These are phyloP conservation scores for Trissolcus brochymenae DNA, from an alignment of 2,888 invertebrate genomes.

Conservation along the genomic window DNA sequence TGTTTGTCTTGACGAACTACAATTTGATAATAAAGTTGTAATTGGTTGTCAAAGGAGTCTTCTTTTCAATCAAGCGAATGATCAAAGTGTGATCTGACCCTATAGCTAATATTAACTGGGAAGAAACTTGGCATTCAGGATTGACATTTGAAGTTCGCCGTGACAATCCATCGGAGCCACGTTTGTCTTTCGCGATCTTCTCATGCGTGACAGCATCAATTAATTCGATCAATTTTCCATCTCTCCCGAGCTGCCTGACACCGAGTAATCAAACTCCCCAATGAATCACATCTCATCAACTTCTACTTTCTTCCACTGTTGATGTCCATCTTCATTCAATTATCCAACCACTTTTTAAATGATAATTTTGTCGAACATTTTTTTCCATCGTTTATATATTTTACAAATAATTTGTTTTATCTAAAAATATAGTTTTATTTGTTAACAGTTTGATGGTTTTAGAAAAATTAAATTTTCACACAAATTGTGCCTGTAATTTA, in stretches of 20 bases:
- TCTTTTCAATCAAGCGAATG: constrained; percentile 27
- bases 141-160: not conserved
- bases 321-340: not conserved
- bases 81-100: constrained; percentile 28
- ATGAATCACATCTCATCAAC: not conserved
- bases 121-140: constrained; percentile 27
- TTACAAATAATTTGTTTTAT: too few species aligned
- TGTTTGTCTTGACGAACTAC: too few species aligned
- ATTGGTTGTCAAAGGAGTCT: constrained; percentile 4
- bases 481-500: too few species aligned
- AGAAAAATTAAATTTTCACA: too few species aligned
- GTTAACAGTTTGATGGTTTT: too few species aligned
- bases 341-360: too few species aligned
- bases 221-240: constrained; percentile 12
- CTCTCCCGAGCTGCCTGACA: not conserved
- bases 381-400: too few species aligned
- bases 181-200: constrained; percentile 14
- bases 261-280: not conserved
- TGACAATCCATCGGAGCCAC: not conserved
- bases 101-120: constrained; percentile 28
- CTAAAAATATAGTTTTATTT: too few species aligned
- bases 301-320: not conserved
- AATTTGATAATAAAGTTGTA: not conserved
- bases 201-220: constrained; percentile 7
- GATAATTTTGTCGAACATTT: too few species aligned